Base-by-base conservation (phyloP, 2,113 vertebrate species). In the Thamnaconus septentrionalis region DNA sequence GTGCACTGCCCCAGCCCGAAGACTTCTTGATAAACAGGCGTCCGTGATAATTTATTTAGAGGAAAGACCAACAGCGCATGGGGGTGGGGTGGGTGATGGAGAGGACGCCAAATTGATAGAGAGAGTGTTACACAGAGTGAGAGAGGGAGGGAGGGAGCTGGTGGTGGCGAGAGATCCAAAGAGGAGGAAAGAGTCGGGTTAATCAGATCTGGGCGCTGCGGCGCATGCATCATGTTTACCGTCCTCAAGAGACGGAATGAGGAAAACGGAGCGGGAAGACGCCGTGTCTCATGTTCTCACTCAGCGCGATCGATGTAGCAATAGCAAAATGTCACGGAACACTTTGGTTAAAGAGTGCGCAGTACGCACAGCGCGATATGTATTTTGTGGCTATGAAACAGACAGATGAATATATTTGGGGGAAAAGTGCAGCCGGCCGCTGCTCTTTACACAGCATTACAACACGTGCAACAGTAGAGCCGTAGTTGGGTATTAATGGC, bases 151-250 rank as follows among this genome's bases (percentile, higher is more conserved):
- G 65, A 72, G 65, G 18, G 61, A 66, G 59, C 55, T 45, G 39
- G 57, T 57, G 64, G 53, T 3, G 9, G 66, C 18, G 18, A 31
- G 2, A 67, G 64, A 64, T 39, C 67, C 59, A 46, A 63, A 70
- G 72, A 67, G 75, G 66, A 82, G 59, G 76, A 80, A 67, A 59
- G 63, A 78, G 73, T 76, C 78, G 66, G 75, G 58, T 39, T 80
- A 75, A 80, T 84, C 66, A 53, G 79, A 84, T 82, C 64, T 74
- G 60, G 67, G 49, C 18, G 48, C 71, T 67, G 1, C 51, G 42
- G 61, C 60, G 18, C 76, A 78, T 75, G 66, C 64, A 76, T 84
- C 79, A 78, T 60, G 71, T 78, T 84, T 74, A 69, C 72, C 69
- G 73, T 62, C 41, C 68, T 66, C 63, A 10, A 61, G 61, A 78